These are phyloP conservation scores for Portevinia maculata DNA, from an alignment of 2,888 invertebrate genomes.

Conservation along the genomic window DNA sequence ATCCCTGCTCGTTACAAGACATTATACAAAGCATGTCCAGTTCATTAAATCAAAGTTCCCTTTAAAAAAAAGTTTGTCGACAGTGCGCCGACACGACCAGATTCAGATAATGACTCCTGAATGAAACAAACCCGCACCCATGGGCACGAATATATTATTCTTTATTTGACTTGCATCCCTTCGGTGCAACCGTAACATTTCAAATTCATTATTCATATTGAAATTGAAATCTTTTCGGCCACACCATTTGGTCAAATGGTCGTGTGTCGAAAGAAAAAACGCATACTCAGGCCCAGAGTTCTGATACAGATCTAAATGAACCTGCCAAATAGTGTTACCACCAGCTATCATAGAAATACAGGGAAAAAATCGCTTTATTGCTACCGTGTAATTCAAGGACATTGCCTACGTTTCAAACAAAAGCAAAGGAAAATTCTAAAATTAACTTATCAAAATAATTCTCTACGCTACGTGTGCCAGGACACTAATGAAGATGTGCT, in stretches of 20 bases:
- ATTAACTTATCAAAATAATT: constrained; percentile 70
- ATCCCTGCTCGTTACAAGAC: no score
- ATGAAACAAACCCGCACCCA: background rate
- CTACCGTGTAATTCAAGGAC: constrained; percentile 66
- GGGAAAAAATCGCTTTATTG: constrained; percentile 43
- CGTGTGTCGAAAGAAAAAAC: constrained; percentile 33
- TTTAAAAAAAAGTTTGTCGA: no score
- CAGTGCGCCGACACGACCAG: no score
- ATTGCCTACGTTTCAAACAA: constrained; percentile 4
- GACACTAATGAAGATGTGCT: constrained; percentile 69
- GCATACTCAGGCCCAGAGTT: background rate
- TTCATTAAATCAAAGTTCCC: no score
- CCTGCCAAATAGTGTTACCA: constrained; percentile 30
- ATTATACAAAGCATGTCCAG: no score
- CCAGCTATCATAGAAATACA: constrained; percentile 16
- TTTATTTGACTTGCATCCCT: background rate
- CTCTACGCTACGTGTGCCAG: constrained; percentile 39
- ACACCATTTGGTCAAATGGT: constrained; percentile 55
- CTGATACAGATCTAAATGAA: background rate
- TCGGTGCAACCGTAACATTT: constrained; percentile 3
- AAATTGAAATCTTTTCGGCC: constrained; percentile 20
- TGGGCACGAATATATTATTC: background rate
- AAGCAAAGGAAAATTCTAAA: constrained; percentile 4
- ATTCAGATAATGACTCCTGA: no score
- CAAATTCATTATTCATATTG: constrained; percentile 36